Conservation (phyloP, 1,140 invertebrate species). For the Apis florea region DNA sequence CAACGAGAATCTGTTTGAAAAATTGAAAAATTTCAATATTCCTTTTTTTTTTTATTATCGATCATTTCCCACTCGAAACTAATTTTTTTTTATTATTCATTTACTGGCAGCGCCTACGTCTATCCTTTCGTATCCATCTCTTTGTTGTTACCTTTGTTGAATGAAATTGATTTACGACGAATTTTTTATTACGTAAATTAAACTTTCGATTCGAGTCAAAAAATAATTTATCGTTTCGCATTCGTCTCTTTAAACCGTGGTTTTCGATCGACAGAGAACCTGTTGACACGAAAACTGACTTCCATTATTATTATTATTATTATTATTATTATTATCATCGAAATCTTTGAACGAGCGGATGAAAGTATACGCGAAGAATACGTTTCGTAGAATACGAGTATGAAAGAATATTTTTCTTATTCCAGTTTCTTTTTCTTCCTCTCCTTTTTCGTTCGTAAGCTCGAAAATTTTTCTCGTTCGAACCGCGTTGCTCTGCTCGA, state of each 20-base stretch:
- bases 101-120: not conserved
- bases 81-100: not conserved
- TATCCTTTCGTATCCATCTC: not conserved
- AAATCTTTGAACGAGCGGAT: not conserved
- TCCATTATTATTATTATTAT: not conserved
- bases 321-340: too few relatives aligned
- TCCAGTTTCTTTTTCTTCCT: not conserved
- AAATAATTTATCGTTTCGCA: not conserved
- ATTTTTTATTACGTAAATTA: not conserved
- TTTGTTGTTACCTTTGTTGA: not conserved
- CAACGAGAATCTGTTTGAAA: too few relatives aligned
- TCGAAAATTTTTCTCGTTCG: slow-evolving; percentile 29
- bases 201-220: not conserved
- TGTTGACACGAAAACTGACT: not conserved
- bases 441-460: not conserved
- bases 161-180: slow-evolving; percentile 1
- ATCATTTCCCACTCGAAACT: not conserved
- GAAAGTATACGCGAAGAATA: not conserved
- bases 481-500: slow-evolving; percentile 20
- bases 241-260: not conserved
- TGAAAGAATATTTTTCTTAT: slow-evolving; percentile 1
- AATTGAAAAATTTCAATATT: not conserved
- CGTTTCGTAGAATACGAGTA: not conserved
- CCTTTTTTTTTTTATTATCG: not conserved
- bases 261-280: not conserved